Evolutionary conservation across 2,113 vertebrate species (phyloP), one percentile per base, ranked within the genome.

Genomic region (Oreotragus oreotragus): DNA sequence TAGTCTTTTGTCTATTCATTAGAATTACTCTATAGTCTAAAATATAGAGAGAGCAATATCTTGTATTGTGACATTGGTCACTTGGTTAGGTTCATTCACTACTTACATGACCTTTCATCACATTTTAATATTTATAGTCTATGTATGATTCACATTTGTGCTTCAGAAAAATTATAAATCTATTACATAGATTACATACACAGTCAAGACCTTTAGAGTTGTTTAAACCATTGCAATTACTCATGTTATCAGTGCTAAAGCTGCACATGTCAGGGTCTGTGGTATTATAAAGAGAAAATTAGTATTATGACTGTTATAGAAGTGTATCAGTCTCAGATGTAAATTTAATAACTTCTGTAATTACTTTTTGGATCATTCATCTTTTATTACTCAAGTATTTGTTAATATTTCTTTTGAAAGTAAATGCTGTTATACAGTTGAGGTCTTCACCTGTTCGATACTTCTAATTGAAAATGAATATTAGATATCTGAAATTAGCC

Each of bases 401-500:
- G 60, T 36, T 57, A 84, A 15, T 96, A 84, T 39, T 90, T 92
- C 49, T 86, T 81, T 83, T 64, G 62, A 88, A 97, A 96, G 47
- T 91, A 88, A 95, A 62, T 90, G 19, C 27, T 93, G 1, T 62
- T 94, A 58, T 12, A 43, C 1, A 70, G 49, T 87, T 90, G 64
- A 28, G 55, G 5, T 91, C 57, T 94, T 91, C 33, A 93, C 2
- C 49, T 90, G 5, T 88, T 89, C 45, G 2, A 19, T 60, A 73
- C n/a, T 96, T 76, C 91, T 92, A 95, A 73, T 15, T 91, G n/a
- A 84, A 80, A 55, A 80, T 95, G 55, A 95, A 73, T 91, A 77
- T 83, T 64, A 92, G 21, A 33, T 88, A 87, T 58, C 64, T 96
- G 49, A 92, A 84, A 81, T 88, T 95, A 87, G 14, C 83, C 39